These are phyloP conservation scores for Tetrao urogallus DNA, from an alignment of 2,113 vertebrate genomes.

Conservation along the genomic window DNA sequence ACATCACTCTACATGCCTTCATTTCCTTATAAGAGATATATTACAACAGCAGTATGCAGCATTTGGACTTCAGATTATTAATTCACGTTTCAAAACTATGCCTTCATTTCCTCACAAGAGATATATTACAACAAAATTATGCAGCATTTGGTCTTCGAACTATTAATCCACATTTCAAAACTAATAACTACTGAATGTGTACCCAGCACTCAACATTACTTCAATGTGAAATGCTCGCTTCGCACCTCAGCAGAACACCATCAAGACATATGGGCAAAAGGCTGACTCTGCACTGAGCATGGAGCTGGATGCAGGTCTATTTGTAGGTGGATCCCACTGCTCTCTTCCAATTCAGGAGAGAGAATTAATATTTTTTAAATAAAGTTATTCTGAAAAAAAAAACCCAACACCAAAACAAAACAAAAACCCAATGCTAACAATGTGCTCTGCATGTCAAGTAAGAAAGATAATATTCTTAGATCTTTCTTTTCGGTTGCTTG, in stretches of 20 bases:
- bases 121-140: not conserved
- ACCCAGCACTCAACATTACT: not conserved
- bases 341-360: not conserved
- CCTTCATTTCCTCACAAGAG: not conserved
- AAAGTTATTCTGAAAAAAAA: not conserved
- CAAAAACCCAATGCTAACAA: no score
- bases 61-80: not conserved
- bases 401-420: no score
- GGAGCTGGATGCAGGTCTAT: not conserved
- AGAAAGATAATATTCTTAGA: not conserved
- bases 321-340: not conserved
- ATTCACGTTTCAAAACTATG: not conserved
- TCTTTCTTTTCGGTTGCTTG: not conserved
- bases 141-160: not conserved
- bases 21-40: not conserved
- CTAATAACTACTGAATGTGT: not conserved
- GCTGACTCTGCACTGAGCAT: not conserved
- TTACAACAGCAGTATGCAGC: not conserved
- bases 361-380: not conserved
- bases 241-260: not conserved
- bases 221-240: not conserved
- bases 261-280: not conserved
- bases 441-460: not conserved
- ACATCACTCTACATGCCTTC: conserved; percentile 8
- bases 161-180: not conserved